Percentiles rank a stretch among this genome's conserved stretches.
phyloP scores from a whole-genome alignment of 2,888 invertebrate species.

The Quadriops clusia region DNA sequence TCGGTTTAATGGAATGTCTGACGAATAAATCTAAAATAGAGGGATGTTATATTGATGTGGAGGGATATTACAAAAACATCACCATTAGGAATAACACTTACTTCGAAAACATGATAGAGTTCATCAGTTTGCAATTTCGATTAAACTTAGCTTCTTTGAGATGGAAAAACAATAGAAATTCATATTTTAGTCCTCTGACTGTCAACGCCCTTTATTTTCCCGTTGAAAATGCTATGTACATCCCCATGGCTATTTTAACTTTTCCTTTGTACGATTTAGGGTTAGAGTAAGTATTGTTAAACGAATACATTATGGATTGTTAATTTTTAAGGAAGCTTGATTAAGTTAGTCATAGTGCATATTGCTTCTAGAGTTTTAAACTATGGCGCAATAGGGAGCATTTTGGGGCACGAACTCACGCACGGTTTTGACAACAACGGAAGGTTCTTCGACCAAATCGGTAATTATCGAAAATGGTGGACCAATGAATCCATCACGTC shows the following conservation, averaged over 20 bases:
- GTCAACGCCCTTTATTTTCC: constrained; percentile 75
- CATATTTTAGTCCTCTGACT: constrained; percentile 66
- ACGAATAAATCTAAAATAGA: constrained; percentile 53
- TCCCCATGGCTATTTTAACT: constrained; percentile 73
- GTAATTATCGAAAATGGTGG: constrained; percentile 88
- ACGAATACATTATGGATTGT: constrained; percentile 9
- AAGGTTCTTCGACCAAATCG: constrained; percentile 71
- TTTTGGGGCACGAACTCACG: constrained; percentile 62
- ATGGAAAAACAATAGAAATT: constrained; percentile 46
- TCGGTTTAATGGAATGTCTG: constrained; percentile 71
- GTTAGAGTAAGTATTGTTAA: constrained; percentile 55
- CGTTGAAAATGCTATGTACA: constrained; percentile 68
- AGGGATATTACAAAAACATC: too few relatives aligned
- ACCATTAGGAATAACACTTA: constrained; percentile 46
- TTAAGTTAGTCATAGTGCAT: constrained; percentile 6
- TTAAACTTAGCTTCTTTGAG: constrained; percentile 45
- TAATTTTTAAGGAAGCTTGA: constrained; percentile 4
- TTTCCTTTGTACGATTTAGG: constrained; percentile 77
- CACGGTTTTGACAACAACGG: constrained; percentile 54
- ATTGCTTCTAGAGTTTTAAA: constrained; percentile 54
- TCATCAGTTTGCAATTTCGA: constrained; percentile 45
- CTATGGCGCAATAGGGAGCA: constrained; percentile 69
- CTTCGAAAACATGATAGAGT: constrained; percentile 57
- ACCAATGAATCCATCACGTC: constrained; percentile 60
- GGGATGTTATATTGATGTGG: constrained; percentile 55